These are phyloP conservation scores for Forbesichthys papilliferus DNA, from an alignment of 2,113 vertebrate species.

Conservation along the genomic window DNA sequence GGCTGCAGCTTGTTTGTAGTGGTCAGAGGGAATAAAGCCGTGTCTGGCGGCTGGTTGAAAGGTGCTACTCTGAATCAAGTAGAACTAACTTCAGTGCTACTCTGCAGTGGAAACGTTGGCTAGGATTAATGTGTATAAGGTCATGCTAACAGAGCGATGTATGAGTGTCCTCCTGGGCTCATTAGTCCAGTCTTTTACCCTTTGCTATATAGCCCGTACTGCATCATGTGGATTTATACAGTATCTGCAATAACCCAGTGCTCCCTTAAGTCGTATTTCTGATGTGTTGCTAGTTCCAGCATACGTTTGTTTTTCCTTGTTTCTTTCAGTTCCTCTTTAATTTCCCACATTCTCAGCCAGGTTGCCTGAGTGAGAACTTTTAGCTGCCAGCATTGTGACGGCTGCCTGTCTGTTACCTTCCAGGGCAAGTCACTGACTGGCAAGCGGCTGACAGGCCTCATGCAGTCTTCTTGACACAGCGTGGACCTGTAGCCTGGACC, in stretches of 20 bases:
- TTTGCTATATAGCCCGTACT: too few relatives aligned
- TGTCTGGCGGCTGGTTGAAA: too few relatives aligned
- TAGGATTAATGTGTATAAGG: neutral
- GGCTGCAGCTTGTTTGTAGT: too few relatives aligned
- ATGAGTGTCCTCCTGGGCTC: too few relatives aligned
- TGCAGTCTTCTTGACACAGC: constrained; percentile 94
- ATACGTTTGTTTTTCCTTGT: neutral
- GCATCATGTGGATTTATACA: too few relatives aligned
- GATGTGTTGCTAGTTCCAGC: neutral
- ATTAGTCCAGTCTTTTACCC: too few relatives aligned
- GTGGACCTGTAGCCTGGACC: constrained; percentile 40
- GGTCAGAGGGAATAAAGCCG: too few relatives aligned
- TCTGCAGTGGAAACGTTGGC: neutral
- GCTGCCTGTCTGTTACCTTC: constrained; percentile 23
- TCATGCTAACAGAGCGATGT: too few relatives aligned
- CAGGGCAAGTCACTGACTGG: constrained; percentile 97
- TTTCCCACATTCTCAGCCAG: neutral
- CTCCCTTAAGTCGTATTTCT: too few relatives aligned
- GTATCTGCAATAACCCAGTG: too few relatives aligned
- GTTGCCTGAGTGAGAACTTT: constrained; percentile 15
- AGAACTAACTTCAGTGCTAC: neutral
- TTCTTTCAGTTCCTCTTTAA: neutral
- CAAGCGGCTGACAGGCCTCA: constrained; percentile 96
- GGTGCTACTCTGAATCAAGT: too few relatives aligned
- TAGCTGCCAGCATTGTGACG: neutral